These are phyloP conservation scores for Mantis religiosa DNA, from an alignment of 2,888 invertebrate genomes.

Conservation along the genomic window DNA sequence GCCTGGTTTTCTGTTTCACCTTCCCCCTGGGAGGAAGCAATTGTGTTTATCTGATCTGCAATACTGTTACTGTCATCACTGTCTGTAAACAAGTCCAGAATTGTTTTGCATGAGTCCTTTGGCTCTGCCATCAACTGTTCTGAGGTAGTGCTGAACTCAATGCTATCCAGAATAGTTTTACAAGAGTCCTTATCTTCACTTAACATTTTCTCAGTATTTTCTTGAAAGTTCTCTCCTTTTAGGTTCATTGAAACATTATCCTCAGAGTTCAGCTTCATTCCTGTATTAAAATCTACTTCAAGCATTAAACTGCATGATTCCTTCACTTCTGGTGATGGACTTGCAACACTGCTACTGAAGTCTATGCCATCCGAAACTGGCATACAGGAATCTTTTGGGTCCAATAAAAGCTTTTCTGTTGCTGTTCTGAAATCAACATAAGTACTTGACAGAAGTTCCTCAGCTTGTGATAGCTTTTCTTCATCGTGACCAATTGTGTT, in stretches of 20 bases:
- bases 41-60: conserved; percentile 26
- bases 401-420: conserved; percentile 32
- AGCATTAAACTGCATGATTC: neutral
- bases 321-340: neutral
- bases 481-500: conserved; percentile 18
- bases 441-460: conserved; percentile 35
- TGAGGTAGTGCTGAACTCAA: neutral
- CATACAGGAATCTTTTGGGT: conserved; percentile 1
- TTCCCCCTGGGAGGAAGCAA: conserved; percentile 17
- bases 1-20: neutral
- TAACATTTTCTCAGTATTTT: neutral
- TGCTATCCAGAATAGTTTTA: neutral
- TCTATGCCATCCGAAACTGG: conserved; percentile 27
- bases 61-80: conserved; percentile 39
- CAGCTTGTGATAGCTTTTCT: conserved; percentile 31
- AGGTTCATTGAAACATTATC: neutral
- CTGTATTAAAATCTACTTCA: neutral
- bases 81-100: conserved; percentile 44
- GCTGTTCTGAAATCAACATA: conserved; percentile 35
- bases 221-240: neutral
- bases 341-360: neutral
- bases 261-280: neutral
- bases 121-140: conserved; percentile 24
- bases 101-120: conserved; percentile 38
- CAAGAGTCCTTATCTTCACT: neutral